These are phyloP conservation scores for Microctenopoma lineatum DNA, from an alignment of 2,797 vertebrate species.

Conservation along the genomic window DNA sequence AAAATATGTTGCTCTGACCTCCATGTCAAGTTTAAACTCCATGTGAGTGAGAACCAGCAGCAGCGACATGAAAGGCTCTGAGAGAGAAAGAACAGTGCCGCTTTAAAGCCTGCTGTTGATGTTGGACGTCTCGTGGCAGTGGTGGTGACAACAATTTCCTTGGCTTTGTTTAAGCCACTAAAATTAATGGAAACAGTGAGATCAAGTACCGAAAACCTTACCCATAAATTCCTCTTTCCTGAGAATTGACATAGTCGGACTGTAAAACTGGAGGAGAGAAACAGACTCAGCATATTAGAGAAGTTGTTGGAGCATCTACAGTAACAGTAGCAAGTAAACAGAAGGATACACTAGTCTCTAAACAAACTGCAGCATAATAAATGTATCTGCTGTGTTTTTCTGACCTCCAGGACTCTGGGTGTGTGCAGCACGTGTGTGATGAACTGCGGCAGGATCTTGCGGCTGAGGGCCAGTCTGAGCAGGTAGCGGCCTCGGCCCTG, in stretches of 20 bases:
- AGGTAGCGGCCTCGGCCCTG: slow-evolving; percentile 87
- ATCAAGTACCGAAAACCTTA: slow-evolving; percentile 61
- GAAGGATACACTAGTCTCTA: background rate
- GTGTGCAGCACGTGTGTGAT: slow-evolving; percentile 81
- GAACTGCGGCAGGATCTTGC: slow-evolving; percentile 78
- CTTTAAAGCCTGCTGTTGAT: slow-evolving; percentile 3
- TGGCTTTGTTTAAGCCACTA: background rate
- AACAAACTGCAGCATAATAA: background rate
- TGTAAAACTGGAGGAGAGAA: slow-evolving; percentile 83
- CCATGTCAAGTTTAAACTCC: slow-evolving; percentile 85
- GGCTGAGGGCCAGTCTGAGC: slow-evolving; percentile 83
- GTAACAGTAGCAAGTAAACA: background rate
- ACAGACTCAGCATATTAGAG: background rate
- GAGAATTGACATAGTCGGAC: slow-evolving; percentile 78
- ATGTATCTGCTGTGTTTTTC: background rate
- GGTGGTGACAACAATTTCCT: slow-evolving; percentile 17
- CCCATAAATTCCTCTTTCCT: slow-evolving; percentile 85
- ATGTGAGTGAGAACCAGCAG: slow-evolving; percentile 85
- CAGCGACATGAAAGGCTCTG: slow-evolving; percentile 88
- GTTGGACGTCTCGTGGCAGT: background rate
- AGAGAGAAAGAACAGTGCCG: background rate
- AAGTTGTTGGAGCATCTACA: background rate
- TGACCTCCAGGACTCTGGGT: slow-evolving; percentile 80
- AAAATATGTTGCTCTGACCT: slow-evolving; percentile 73
- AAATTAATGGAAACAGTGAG: slow-evolving; percentile 9